Conservation (phyloP, 1,140 invertebrate genomes). For the Calosoma granatense region DNA sequence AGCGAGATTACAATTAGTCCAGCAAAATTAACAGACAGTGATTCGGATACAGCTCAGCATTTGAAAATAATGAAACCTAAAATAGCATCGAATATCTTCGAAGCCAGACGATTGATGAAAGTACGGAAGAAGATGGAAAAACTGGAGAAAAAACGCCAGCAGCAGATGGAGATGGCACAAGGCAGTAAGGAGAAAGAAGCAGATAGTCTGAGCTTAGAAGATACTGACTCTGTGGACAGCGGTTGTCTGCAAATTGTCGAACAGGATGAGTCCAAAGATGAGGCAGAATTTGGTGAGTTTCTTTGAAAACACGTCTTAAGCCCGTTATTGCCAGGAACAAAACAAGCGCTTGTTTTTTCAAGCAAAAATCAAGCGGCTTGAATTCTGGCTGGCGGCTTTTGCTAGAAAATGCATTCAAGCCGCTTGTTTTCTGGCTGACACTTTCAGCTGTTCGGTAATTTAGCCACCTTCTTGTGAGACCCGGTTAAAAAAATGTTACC, state of each 20-base stretch:
- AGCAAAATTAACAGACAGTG: background rate
- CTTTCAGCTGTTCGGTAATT: no score
- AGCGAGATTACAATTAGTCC: slow-evolving; percentile 10
- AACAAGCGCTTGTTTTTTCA: no score
- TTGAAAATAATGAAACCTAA: slow-evolving; percentile 43
- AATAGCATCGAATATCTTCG: slow-evolving; percentile 47
- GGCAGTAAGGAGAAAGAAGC: background rate
- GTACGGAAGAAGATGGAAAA: slow-evolving; percentile 49
- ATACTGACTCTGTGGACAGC: background rate
- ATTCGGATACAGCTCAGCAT: slow-evolving; percentile 12
- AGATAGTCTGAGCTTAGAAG: background rate
- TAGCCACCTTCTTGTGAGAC: no score
- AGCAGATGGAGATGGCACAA: slow-evolving; percentile 20
- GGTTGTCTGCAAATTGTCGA: background rate
- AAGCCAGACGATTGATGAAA: slow-evolving; percentile 50
- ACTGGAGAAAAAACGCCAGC: slow-evolving; percentile 42
- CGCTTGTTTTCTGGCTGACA: no score
- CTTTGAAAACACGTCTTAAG: no score
- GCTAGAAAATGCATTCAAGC: no score
- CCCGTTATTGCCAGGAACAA: no score
- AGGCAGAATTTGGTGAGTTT: no score
- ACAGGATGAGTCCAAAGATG: background rate
- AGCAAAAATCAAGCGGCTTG: no score
- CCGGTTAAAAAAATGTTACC: no score
- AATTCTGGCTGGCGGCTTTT: no score